phyloP scores from a whole-genome alignment of 1,140 invertebrate species.

The Leucophenga varia region DNA sequence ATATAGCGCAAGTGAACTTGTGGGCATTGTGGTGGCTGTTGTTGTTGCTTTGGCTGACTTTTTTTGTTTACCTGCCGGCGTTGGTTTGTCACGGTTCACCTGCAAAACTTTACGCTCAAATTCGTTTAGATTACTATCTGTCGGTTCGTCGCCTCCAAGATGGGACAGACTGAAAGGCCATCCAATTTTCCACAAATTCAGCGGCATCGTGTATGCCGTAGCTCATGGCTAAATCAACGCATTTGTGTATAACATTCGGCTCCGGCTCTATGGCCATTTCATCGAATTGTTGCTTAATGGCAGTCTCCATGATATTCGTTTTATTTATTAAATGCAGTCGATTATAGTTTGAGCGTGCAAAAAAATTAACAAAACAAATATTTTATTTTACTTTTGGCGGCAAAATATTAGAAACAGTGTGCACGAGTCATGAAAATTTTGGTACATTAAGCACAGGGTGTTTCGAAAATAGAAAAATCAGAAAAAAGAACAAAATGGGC shows the following conservation, averaged over 20 bases:
- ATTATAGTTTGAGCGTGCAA: no score
- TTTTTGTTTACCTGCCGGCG: conserved; percentile 5
- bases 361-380: no score
- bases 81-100: conserved; percentile 55
- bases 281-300: conserved; percentile 48
- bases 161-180: conserved; percentile 66
- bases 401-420: no score
- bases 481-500: no score
- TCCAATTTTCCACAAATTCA: conserved; percentile 68
- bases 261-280: conserved; percentile 47
- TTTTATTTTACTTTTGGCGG: conserved; percentile 42
- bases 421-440: no score
- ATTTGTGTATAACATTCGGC: conserved; percentile 35
- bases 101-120: conserved; percentile 66
- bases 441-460: no score
- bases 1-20: no score
- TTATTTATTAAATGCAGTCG: no score
- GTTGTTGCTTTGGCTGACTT: no score
- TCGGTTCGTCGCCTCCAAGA: conserved; percentile 62
- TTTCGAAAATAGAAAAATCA: no score
- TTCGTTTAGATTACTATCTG: conserved; percentile 59
- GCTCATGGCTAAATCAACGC: conserved; percentile 61
- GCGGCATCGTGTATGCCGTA: conserved; percentile 63
- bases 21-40: background rate
- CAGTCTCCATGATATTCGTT: conserved; percentile 36